A percentile compares a stretch with the other conserved stretches of the same genome.
Conservation (phyloP, 2,797 vertebrate genomes). For the Tinamus major region DNA sequence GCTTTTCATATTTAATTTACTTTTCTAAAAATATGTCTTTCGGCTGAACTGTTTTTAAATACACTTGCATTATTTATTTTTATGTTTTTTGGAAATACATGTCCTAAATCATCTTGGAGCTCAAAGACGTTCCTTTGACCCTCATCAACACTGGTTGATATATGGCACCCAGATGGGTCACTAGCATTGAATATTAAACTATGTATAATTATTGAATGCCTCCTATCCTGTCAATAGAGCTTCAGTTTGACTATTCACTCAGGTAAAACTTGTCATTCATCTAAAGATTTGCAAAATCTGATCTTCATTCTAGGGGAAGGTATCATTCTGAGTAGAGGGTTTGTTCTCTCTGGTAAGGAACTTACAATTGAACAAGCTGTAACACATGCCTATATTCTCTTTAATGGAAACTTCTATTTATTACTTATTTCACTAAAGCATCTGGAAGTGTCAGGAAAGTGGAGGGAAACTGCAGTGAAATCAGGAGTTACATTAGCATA, state of each 20-base stretch:
- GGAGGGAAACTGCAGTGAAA: background rate
- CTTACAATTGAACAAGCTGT: background rate
- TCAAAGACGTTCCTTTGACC: background rate
- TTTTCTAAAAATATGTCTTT: background rate
- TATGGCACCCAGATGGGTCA: constrained; percentile 6
- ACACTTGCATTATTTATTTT: background rate
- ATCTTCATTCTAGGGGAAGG: background rate
- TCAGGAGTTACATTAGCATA: background rate
- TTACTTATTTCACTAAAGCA: background rate
- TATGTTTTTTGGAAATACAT: background rate
- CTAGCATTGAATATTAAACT: background rate
- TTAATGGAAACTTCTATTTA: background rate
- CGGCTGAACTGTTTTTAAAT: background rate
- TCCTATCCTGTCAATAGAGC: background rate
- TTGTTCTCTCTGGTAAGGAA: background rate
- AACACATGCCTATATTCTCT: background rate
- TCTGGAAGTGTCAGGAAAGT: background rate
- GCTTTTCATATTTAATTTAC: background rate
- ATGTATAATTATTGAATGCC: constrained; percentile 15
- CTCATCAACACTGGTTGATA: background rate
- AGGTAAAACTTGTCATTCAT: constrained; percentile 14
- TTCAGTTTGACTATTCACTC: background rate
- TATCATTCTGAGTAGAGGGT: background rate
- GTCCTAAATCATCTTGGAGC: background rate
- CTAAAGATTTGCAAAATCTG: constrained; percentile 11